These are phyloP conservation scores for Trichosurus vulpecula DNA, from an alignment of 2,797 vertebrate genomes.

Conservation along the genomic window DNA sequence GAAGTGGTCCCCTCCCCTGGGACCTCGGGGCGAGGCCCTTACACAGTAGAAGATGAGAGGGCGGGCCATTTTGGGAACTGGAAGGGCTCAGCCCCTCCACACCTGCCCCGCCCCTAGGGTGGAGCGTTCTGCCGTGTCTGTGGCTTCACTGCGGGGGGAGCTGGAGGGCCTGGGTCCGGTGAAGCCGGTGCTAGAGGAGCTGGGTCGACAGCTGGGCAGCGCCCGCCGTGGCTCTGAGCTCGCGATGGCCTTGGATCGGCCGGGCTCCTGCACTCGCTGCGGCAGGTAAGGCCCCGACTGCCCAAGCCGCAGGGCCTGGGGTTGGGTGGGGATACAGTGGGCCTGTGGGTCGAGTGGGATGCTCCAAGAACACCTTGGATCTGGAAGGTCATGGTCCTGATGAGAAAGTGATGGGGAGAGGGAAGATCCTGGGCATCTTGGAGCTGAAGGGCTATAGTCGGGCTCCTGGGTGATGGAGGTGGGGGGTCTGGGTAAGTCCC, in stretches of 20 bases:
- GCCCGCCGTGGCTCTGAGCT: constrained; percentile 68
- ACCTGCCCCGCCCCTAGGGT: constrained; percentile 57
- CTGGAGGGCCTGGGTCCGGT: constrained; percentile 77
- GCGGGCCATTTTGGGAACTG: not conserved
- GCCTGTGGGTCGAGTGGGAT: not conserved
- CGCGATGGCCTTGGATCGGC: constrained; percentile 66
- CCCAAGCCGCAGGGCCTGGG: not conserved
- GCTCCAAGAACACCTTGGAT: not conserved
- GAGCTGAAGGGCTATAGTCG: too few relatives aligned
- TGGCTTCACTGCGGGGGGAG: constrained; percentile 75
- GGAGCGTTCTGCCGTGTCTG: constrained; percentile 73
- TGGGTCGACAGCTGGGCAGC: constrained; percentile 72
- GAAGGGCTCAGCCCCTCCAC: not conserved
- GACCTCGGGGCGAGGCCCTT: rapidly evolving
- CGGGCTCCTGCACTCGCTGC: constrained; percentile 70
- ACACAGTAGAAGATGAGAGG: not conserved
- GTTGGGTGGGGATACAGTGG: not conserved
- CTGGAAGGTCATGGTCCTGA: not conserved
- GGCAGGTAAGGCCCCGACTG: constrained; percentile 63
- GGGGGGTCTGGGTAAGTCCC: too few relatives aligned
- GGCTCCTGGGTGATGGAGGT: too few relatives aligned
- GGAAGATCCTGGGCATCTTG: too few relatives aligned
- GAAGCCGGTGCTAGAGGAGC: constrained; percentile 80
- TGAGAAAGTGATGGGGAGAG: too few relatives aligned
- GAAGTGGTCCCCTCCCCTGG: constrained; percentile 14